These are phyloP conservation scores for Tenthredo amoena DNA, from an alignment of 2,888 invertebrate species.

Conservation along the genomic window DNA sequence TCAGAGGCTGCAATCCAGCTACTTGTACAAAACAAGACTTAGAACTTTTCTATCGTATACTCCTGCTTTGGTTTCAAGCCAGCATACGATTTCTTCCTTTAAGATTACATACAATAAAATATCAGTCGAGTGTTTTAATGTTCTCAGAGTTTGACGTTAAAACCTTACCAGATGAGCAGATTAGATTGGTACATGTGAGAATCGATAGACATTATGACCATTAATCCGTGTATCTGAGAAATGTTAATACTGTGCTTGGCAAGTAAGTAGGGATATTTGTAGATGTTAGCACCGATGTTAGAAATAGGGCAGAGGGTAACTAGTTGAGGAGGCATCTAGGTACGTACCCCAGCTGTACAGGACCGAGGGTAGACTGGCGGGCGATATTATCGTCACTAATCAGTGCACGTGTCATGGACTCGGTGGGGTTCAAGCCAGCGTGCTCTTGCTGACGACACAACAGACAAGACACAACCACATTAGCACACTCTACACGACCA, in stretches of 20 bases:
- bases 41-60: not conserved
- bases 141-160: not conserved
- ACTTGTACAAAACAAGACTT: not conserved
- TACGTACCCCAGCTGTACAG: slow-evolving; percentile 97
- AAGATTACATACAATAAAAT: slow-evolving; percentile 1
- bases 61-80: not conserved
- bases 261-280: not conserved
- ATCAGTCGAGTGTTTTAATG: not conserved
- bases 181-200: slow-evolving; percentile 15
- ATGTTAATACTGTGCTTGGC: slow-evolving; percentile 47
- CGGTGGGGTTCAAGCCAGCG: slow-evolving; percentile 94
- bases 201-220: not conserved
- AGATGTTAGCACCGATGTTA: slow-evolving; percentile 44
- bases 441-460: slow-evolving; percentile 90
- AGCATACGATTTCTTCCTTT: not conserved
- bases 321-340: slow-evolving; percentile 76
- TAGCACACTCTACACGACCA: slow-evolving; percentile 75
- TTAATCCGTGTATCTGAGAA: slow-evolving; percentile 9
- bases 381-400: slow-evolving; percentile 93
- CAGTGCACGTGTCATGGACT: slow-evolving; percentile 97
- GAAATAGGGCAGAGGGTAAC: slow-evolving; percentile 60
- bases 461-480: slow-evolving; percentile 81
- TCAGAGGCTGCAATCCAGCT: slow-evolving; percentile 6
- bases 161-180: slow-evolving; percentile 1
- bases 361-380: slow-evolving; percentile 92